A percentile compares a stretch with the other conserved stretches of the same genome.
These are phyloP conservation scores for Drosophila malerkotliana DNA, from an alignment of 1,140 invertebrate genomes.

Conservation along the genomic window DNA sequence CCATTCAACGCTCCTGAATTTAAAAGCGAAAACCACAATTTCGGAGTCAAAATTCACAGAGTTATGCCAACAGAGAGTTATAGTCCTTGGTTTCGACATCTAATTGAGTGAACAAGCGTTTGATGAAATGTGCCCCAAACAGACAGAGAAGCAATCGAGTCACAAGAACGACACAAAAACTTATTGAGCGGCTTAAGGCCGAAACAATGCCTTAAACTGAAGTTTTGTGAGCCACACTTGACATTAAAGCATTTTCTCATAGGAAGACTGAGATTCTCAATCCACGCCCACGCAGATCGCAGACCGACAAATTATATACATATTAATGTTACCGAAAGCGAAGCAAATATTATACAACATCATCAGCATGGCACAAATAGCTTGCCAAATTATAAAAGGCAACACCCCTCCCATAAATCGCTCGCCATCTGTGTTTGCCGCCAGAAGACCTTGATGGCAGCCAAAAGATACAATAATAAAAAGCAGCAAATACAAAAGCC, in stretches of 20 bases:
- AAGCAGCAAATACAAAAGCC: slow-evolving; percentile 28
- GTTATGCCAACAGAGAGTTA: slow-evolving; percentile 11
- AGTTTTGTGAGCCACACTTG: slow-evolving; percentile 55
- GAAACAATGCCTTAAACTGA: slow-evolving; percentile 10
- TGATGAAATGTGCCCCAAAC: slow-evolving; percentile 46
- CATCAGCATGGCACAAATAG: slow-evolving; percentile 23
- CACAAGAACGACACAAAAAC: slow-evolving; percentile 16
- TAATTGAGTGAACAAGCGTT: slow-evolving; percentile 46
- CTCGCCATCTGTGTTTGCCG: slow-evolving; percentile 36
- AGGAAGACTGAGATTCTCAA: slow-evolving; percentile 7
- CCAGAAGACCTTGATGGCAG: slow-evolving; percentile 48
- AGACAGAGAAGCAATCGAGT: slow-evolving; percentile 46
- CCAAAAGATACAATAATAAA: slow-evolving; percentile 20
- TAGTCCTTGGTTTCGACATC: slow-evolving; percentile 41
- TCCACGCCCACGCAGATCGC: slow-evolving; percentile 52
- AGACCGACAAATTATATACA: slow-evolving; percentile 46
- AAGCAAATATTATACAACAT: slow-evolving; percentile 53
- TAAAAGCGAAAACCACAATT: background rate
- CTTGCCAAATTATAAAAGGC: slow-evolving; percentile 56
- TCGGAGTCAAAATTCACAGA: slow-evolving; percentile 8
- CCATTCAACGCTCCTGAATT: background rate
- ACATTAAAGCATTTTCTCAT: slow-evolving; percentile 53
- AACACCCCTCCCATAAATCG: slow-evolving; percentile 56
- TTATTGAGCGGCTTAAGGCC: slow-evolving; percentile 31
- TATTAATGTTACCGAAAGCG: slow-evolving; percentile 19